These are phyloP conservation scores for Bombus confusus DNA, from an alignment of 1,140 invertebrate genomes.

Conservation along the genomic window DNA sequence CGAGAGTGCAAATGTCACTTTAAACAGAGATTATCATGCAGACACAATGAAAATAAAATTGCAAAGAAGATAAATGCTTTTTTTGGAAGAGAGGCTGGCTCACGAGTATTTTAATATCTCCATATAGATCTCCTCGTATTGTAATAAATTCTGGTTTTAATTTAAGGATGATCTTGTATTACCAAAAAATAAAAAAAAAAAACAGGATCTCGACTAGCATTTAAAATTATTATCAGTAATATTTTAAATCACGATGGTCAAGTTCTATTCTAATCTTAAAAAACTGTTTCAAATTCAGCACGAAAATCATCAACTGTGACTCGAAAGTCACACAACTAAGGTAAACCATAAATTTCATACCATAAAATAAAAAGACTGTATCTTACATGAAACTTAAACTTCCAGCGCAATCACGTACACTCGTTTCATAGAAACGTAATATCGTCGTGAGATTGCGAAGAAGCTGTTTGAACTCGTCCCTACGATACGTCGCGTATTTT, in stretches of 20 bases:
- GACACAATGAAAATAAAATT: neutral
- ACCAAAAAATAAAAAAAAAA: too few species aligned
- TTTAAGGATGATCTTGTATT: too few species aligned
- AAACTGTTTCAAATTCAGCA: too few species aligned
- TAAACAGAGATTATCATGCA: neutral
- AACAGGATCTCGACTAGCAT: too few species aligned
- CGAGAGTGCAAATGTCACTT: neutral
- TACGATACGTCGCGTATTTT: neutral
- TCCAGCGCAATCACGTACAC: neutral
- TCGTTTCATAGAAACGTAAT: neutral
- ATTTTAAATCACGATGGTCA: too few species aligned
- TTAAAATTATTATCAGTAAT: too few species aligned
- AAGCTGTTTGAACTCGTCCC: neutral
- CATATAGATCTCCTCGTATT: neutral
- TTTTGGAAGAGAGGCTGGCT: neutral
- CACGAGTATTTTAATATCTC: too few species aligned
- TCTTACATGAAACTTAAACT: neutral
- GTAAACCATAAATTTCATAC: neutral
- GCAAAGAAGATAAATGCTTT: too few species aligned
- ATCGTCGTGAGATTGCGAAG: neutral
- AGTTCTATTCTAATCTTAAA: too few species aligned
- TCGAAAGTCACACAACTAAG: neutral
- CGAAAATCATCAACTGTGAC: neutral
- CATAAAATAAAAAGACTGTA: neutral
- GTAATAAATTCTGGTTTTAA: neutral